Percentiles rank a stretch among this genome's conserved stretches.
Evolutionary conservation across 2,888 invertebrate genomes (phyloP).

Genomic region (Aleiodes alternator): DNA sequence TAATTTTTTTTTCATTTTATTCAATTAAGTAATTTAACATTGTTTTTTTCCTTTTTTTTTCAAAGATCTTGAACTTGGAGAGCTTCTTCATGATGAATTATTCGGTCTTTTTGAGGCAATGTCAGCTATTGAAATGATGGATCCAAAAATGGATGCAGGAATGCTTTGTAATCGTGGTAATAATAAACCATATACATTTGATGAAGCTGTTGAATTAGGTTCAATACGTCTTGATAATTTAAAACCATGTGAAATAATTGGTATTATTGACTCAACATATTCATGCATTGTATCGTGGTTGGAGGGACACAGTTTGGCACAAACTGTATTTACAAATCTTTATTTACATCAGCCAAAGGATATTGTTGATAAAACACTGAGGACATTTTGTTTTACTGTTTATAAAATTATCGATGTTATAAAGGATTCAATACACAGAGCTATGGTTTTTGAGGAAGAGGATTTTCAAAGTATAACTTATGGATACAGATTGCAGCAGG

Average conservation of each 20-base stretch:
- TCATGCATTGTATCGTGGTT: slow-evolving; percentile 98
- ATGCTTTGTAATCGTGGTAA: slow-evolving; percentile 95
- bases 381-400: slow-evolving; percentile 90
- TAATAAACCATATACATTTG: slow-evolving; percentile 90
- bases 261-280: slow-evolving; percentile 94
- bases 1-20: no score
- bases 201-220: slow-evolving; percentile 89
- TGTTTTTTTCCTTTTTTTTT: slow-evolving; percentile 11
- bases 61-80: slow-evolving; percentile 89
- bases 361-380: slow-evolving; percentile 88
- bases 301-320: slow-evolving; percentile 96
- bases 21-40: no score
- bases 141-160: slow-evolving; percentile 99
- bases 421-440: slow-evolving; percentile 91
- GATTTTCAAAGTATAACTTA: slow-evolving; percentile 97
- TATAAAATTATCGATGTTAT: slow-evolving; percentile 94
- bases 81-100: slow-evolving; percentile 92
- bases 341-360: slow-evolving; percentile 94
- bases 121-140: slow-evolving; percentile 99
- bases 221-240: slow-evolving; percentile 87
- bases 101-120: slow-evolving; percentile 98
- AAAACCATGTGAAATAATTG: slow-evolving; percentile 88
- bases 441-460: slow-evolving; percentile 94
- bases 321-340: slow-evolving; percentile 97
- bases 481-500: slow-evolving; percentile 89